phyloP scores from a whole-genome alignment of 2,888 invertebrate genomes.

The Calephelis perditalis region DNA sequence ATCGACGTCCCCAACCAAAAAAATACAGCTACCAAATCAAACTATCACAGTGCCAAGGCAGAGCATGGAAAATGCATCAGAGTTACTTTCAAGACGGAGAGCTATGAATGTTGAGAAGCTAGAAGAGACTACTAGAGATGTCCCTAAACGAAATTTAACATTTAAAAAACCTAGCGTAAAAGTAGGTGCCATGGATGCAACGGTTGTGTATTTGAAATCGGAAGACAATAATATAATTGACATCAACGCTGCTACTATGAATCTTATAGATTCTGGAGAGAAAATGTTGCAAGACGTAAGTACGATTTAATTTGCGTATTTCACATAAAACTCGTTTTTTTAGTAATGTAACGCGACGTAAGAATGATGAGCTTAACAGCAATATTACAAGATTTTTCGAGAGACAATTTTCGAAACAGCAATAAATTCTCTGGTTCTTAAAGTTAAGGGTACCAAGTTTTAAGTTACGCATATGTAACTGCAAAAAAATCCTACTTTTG shows the following conservation, averaged over 20 bases:
- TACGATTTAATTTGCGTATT: constrained; percentile 2
- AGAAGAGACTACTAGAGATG: constrained; percentile 52
- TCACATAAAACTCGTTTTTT: too few relatives aligned
- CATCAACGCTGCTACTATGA: constrained; percentile 67
- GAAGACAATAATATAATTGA: constrained; percentile 61
- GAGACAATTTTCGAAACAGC: too few relatives aligned
- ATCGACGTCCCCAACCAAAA: constrained; percentile 49
- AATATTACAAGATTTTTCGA: too few relatives aligned
- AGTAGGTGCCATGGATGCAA: constrained; percentile 50
- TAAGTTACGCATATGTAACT: too few relatives aligned
- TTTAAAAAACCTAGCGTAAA: constrained; percentile 60
- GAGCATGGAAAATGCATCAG: constrained; percentile 65
- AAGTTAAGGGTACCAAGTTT: too few relatives aligned
- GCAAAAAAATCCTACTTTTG: too few relatives aligned
- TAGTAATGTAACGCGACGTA: too few relatives aligned
- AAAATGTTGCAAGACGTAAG: constrained; percentile 49
- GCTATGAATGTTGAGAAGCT: constrained; percentile 45
- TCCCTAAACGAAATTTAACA: constrained; percentile 59
- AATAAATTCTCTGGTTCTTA: too few relatives aligned
- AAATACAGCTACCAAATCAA: constrained; percentile 63
- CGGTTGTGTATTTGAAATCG: constrained; percentile 53
- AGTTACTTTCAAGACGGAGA: constrained; percentile 59
- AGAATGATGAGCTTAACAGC: too few relatives aligned
- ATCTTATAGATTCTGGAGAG: constrained; percentile 54
- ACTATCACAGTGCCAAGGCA: constrained; percentile 63